Evolutionary conservation across 2,113 vertebrate genomes (phyloP).

Genomic region (Scomber japonicus): DNA sequence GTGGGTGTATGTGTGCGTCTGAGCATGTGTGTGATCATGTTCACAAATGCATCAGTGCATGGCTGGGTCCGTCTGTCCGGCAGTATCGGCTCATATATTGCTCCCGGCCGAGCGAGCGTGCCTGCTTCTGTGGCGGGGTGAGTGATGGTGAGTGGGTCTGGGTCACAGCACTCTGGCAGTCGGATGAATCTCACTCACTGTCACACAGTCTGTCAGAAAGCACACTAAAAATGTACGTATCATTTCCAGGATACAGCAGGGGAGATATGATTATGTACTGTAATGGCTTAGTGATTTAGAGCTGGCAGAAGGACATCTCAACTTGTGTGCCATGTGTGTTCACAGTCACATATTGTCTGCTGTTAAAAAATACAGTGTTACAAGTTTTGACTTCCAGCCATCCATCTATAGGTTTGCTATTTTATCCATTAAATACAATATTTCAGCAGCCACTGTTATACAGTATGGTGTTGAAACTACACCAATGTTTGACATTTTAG

Average conservation of each 20-base stretch:
- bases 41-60: conserved; percentile 63
- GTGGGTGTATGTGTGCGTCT: neutral
- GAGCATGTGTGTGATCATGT: conserved; percentile 52
- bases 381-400: neutral
- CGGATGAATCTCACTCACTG: conserved; percentile 62
- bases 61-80: conserved; percentile 63
- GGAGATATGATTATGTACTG: conserved; percentile 22
- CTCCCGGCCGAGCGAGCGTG: conserved; percentile 54
- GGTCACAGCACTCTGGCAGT: conserved; percentile 59
- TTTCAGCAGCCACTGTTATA: neutral
- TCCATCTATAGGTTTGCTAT: neutral
- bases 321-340: neutral
- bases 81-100: conserved; percentile 62
- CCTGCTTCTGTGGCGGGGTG: conserved; percentile 50
- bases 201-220: conserved; percentile 51
- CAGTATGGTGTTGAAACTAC: too few relatives aligned
- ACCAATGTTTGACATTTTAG: too few relatives aligned
- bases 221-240: conserved; percentile 45
- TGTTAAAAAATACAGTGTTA: neutral
- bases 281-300: conserved; percentile 33
- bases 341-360: neutral
- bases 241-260: conserved; percentile 31
- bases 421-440: neutral
- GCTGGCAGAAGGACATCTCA: conserved; percentile 16
- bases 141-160: conserved; percentile 69